These are phyloP conservation scores for Catonia carolina DNA, from an alignment of 2,888 invertebrate species.

Conservation along the genomic window DNA sequence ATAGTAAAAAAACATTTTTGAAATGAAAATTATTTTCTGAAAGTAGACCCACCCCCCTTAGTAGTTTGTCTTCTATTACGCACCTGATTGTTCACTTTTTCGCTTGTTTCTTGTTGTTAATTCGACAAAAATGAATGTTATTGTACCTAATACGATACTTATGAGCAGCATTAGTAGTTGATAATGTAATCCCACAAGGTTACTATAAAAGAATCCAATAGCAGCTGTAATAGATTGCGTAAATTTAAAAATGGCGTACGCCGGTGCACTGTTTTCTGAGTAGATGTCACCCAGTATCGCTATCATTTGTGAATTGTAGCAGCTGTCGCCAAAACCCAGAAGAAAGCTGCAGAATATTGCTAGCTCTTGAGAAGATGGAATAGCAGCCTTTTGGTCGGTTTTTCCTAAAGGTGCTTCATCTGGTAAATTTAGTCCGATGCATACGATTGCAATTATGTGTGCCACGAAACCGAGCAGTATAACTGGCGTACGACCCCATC, in stretches of 20 bases:
- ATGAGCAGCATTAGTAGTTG: conserved; percentile 68
- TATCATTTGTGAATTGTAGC: conserved; percentile 94
- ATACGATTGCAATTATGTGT: conserved; percentile 73
- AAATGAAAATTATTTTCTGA: too few species aligned
- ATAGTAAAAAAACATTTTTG: too few species aligned
- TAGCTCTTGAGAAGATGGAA: conserved; percentile 49
- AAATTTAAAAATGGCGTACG: conserved; percentile 97
- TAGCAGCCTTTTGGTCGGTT: conserved; percentile 50
- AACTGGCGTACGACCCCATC: conserved; percentile 85
- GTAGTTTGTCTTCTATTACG: too few species aligned
- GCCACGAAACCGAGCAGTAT: conserved; percentile 82
- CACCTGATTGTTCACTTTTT: too few species aligned
- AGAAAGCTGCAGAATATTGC: conserved; percentile 88
- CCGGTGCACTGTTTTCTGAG: conserved; percentile 84
- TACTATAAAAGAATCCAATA: conserved; percentile 76
- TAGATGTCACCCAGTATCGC: conserved; percentile 86
- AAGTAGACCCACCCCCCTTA: too few species aligned
- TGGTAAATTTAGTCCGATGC: conserved; percentile 85
- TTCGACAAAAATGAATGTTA: conserved; percentile 70
- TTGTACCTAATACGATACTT: conserved; percentile 64
- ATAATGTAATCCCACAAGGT: conserved; percentile 57
- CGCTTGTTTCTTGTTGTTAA: background rate
- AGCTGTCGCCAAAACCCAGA: conserved; percentile 94
- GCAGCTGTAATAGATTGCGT: conserved; percentile 86
- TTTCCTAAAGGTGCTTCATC: conserved; percentile 67